Base-by-base conservation (phyloP, 2,797 vertebrate genomes). In the Muscicapa striata region DNA sequence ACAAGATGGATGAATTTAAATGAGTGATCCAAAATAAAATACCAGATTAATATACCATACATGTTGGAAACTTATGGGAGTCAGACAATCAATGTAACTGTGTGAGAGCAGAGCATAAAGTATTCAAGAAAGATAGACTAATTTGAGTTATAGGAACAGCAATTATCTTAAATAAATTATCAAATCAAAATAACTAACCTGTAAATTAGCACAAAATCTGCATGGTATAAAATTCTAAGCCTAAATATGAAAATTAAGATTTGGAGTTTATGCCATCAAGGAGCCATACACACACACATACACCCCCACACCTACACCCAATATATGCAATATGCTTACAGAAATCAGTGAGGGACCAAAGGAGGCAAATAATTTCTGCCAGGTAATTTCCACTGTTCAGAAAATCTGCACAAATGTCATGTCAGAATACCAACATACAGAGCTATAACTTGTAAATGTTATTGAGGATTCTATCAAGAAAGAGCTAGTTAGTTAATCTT, bases 21-120 rank as follows among this genome's bases (percentile, higher is more conserved):
- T 46, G 40, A 79, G 67, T 76, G 55, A 83, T 85, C 46, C 48
- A 94, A 91, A 87, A 84, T 57, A 89, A 93, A 81, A 58, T 43
- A 79, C 5, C n/a, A 62, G 27, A 52, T 83, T 94, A 80, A 80
- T 40, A 90, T 40, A 90, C 24, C 21, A 83, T 66, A 77, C 36
- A 40, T 55, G 55, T 66, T 23, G 4, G 55, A 85, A 80, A 54
- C 8, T 69, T 62, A 30, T 13, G 43, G 34, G 84, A 91, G 29
- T 58, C 70, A 95, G 87, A 68, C 32, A 79, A 82, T 85, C 82
- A 69, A 16, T 62, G 40, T 29, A 61, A 81, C 8, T 22, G 7
- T 20, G 13, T 41, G 43, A 91, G 21, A 93, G 21, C 15, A 79
- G 55, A 89, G 70, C 46, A 82, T 9, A 19, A 87, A 93, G 51